Percentiles rank a stretch among this genome's conserved stretches.
These are phyloP conservation scores for Drosophila falleni DNA, from an alignment of 2,888 invertebrate species.

Conservation along the genomic window DNA sequence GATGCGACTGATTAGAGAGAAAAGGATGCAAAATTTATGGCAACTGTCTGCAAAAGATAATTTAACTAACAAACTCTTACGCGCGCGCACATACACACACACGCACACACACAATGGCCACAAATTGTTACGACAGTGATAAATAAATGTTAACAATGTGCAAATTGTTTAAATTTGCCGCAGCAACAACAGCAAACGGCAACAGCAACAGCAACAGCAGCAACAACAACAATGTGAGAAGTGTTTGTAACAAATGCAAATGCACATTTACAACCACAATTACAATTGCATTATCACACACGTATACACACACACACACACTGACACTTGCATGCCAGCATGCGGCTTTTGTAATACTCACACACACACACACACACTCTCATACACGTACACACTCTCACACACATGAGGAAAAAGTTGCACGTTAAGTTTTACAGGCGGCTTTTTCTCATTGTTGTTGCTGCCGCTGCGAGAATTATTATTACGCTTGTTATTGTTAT, in stretches of 20 bases:
- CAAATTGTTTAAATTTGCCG: slow-evolving; percentile 70
- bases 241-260: slow-evolving; percentile 61
- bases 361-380: slow-evolving; percentile 27
- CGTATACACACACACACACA: slow-evolving; percentile 25
- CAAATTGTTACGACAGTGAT: slow-evolving; percentile 69
- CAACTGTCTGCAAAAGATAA: slow-evolving; percentile 52
- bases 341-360: slow-evolving; percentile 50
- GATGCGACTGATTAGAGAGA: slow-evolving; percentile 42
- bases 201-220: slow-evolving; percentile 25
- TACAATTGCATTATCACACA: slow-evolving; percentile 71
- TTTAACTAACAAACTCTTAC: slow-evolving; percentile 57
- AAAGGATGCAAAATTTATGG: slow-evolving; percentile 53
- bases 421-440: slow-evolving; percentile 56
- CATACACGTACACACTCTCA: slow-evolving; percentile 3
- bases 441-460: slow-evolving; percentile 49
- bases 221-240: slow-evolving; percentile 35
- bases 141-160: slow-evolving; percentile 76
- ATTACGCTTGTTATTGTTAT: slow-evolving; percentile 33
- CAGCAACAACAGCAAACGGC: slow-evolving; percentile 60
- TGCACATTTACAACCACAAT: slow-evolving; percentile 68
- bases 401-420: slow-evolving; percentile 51
- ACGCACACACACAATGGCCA: slow-evolving; percentile 30
- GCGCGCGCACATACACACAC: slow-evolving; percentile 19
- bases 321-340: slow-evolving; percentile 39
- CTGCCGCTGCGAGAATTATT: slow-evolving; percentile 48